Base-by-base conservation (phyloP, 2,888 invertebrate species). In the Ptychoptera albimana region DNA sequence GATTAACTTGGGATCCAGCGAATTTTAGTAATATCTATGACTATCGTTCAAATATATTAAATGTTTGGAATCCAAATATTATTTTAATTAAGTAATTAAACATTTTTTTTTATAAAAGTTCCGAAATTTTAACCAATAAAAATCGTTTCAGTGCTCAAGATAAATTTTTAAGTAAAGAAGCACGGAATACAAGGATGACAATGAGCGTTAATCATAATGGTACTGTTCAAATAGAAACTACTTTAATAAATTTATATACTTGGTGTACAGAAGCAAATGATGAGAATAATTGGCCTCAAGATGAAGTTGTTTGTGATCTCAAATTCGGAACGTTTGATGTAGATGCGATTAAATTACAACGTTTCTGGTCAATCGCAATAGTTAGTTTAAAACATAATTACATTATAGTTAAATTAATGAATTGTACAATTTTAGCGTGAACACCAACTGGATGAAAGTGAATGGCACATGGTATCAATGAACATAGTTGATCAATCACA, bases 1-100 rank as follows among this genome's bases (percentile, higher is more conserved):
- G 71, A 48, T 59, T 79, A 52, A 59, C 64, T 0, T 82, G 81
- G 81, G 61, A 72, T 49, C 71, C 75, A 0, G 57, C 55, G 12
- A 69, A 73, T 36, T 79, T 69, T 55, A 71, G 69, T n/a, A 68
- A 68, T 8, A 66, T 75, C 1, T 46, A 49, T 1, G 50, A 32
- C 9, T 32, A 11, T 11, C 9, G n/a, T 7, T 7, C n/a, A 32
- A 32, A 32, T 32, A 32, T 11, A 11, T 3, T 9, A 11, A n/a
- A n/a, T 11, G 9, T 8, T 4, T 32, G 32, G 32, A 2, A 11
- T 9, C 32, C 32, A 32, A 9, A 32, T 11, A 11, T 32, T 7
- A 9, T 32, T 4, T 32, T 32, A 32, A 32, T 32, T 32, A 32
- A 32, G 32, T 32, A 32, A 32, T 8, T 30, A 3, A 32, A 11